Base-by-base conservation (phyloP, 2,113 vertebrate genomes). In the Coptodon bakossiorum region DNA sequence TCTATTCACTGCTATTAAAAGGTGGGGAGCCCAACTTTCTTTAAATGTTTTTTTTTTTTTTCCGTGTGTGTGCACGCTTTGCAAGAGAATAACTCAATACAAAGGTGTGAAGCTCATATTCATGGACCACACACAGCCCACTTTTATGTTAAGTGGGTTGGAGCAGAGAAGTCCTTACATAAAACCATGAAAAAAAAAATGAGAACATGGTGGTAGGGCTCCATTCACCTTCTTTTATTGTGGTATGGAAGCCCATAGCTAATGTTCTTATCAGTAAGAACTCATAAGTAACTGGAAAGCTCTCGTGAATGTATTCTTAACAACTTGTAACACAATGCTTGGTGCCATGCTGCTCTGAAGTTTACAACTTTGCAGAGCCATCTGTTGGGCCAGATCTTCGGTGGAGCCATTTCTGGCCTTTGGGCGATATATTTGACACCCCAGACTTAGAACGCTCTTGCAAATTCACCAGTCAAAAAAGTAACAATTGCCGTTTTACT, bases 1-100 rank as follows among this genome's bases (percentile, higher is more conserved):
- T 83, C 50, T 38, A 24, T 80, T 84, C 81, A 7, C 80, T 85
- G 88, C 87, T 94, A 76, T 11, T 43, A 85, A 90, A 89, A 84
- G n/a, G 86, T 52, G 29, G 14, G 82, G 43, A 78, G 71, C 45
- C 71, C 27, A 19, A 31, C 14, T 78, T 29, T 56, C 34, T 53
- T 40, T 43, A 43, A 73, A 13, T 68, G 48, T 83, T 40, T 43
- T 29, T 1, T 5, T 24, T 17, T 16, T 22, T 84, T 45, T 9
- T 1, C 31, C 3, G 0, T 31, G 3, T n/a, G 10, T 22, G 66
- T 11, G 40, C 5, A 19, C 1, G 14, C 22, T 19, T 50, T 19
- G 10, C 45, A 78, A 50, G 43, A 50, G 27, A 78, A 78, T 50
- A 50, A 50, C 16, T 78, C 27, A 50, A 50, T 78, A 50, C 16